Evolutionary conservation across 1,140 invertebrate genomes (phyloP).

Genomic region (Sesamia nonagrioides): DNA sequence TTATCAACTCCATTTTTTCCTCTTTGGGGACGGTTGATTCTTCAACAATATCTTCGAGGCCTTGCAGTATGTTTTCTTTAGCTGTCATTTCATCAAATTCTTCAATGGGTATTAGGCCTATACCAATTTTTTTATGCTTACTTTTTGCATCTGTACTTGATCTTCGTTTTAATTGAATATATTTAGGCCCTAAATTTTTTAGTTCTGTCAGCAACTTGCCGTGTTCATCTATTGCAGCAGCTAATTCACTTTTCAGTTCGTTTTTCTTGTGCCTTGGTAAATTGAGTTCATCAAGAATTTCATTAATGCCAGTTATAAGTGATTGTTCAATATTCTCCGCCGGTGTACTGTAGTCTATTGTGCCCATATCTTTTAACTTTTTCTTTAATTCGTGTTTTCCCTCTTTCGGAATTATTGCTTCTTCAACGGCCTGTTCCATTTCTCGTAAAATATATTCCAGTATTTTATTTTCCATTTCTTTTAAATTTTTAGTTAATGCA

Average conservation of each 20-base stretch:
- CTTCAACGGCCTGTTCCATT: background rate
- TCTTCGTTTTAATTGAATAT: too few relatives aligned
- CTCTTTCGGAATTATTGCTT: background rate
- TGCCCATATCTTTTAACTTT: background rate
- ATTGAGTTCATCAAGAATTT: background rate
- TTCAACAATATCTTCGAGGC: background rate
- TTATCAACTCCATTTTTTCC: slow-evolving; percentile 2
- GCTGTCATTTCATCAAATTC: background rate
- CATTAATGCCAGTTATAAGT: background rate
- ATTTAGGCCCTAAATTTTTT: too few relatives aligned
- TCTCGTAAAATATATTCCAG: background rate
- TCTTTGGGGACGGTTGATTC: background rate
- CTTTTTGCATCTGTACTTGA: background rate
- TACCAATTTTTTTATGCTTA: too few relatives aligned
- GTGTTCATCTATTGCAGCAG: background rate
- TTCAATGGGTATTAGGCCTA: too few relatives aligned
- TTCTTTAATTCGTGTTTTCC: slow-evolving; percentile 1
- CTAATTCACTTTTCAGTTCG: slow-evolving; percentile 3
- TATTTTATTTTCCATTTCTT: background rate
- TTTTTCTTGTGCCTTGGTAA: slow-evolving; percentile 7
- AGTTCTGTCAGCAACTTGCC: too few relatives aligned
- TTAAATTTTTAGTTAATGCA: background rate
- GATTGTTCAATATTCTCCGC: background rate
- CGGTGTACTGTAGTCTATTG: background rate
- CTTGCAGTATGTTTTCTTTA: background rate